Conservation (phyloP, 2,888 invertebrate species). For the Synergus japonicus region DNA sequence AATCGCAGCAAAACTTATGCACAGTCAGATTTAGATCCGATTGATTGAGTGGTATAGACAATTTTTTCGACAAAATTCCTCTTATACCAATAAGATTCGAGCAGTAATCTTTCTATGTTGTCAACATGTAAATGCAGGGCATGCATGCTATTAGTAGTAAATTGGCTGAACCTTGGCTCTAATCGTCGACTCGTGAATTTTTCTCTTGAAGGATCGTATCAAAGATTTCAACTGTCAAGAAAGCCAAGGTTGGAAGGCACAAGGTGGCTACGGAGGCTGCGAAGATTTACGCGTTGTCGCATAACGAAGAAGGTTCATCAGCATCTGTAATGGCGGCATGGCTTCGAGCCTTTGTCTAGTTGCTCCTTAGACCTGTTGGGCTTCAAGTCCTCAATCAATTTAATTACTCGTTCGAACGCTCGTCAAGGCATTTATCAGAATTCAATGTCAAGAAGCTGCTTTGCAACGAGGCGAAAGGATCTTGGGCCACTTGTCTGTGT, state of each 20-base stretch:
- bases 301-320: conserved; percentile 69
- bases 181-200: not conserved
- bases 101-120: no score
- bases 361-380: conserved; percentile 1
- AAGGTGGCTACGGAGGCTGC: not conserved
- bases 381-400: conserved; percentile 37
- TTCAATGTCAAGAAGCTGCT: conserved; percentile 1
- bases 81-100: no score
- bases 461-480: conserved; percentile 22
- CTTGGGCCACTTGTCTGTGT: conserved; percentile 30
- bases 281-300: conserved; percentile 65
- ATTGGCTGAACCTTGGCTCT: not conserved
- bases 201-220: not conserved
- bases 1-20: no score
- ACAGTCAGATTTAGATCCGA: no score
- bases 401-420: conserved; percentile 23
- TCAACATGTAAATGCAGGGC: no score
- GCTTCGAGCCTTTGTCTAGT: conserved; percentile 59
- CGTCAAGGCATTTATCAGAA: conserved; percentile 37
- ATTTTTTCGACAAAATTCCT: no score
- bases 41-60: no score
- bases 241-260: not conserved
- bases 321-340: conserved; percentile 62
- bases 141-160: not conserved
- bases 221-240: conserved; percentile 19